Percentiles rank a stretch among this genome's conserved stretches.
Evolutionary conservation across 1,140 invertebrate genomes (phyloP).

Genomic region (Drosophila kohkoa): DNA sequence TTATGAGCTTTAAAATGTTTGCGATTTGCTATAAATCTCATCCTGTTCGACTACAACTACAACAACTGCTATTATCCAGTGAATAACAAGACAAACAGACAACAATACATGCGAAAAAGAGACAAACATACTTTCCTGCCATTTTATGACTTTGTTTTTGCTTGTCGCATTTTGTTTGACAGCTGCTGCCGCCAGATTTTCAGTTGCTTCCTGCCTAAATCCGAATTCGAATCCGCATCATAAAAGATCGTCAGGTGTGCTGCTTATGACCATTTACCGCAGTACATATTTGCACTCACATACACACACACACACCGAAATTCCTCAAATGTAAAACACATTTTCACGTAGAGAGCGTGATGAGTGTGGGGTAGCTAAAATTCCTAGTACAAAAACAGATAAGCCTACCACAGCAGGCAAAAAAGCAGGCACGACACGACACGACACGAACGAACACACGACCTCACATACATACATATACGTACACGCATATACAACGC

Average conservation of each 20-base stretch:
- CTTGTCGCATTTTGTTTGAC: constrained; percentile 27
- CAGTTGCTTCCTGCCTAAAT: constrained; percentile 31
- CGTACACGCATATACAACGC: constrained; percentile 17
- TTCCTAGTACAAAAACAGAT: constrained; percentile 70
- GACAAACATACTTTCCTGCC: constrained; percentile 36
- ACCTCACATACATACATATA: constrained; percentile 1
- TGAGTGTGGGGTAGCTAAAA: constrained; percentile 44
- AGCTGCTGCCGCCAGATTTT: constrained; percentile 36
- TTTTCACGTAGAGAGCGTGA: constrained; percentile 23
- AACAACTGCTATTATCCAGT: constrained; percentile 23
- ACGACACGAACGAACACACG: constrained; percentile 47
- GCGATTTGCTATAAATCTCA: constrained; percentile 40
- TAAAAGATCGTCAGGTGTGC: constrained; percentile 37
- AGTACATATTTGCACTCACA: neutral
- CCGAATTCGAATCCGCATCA: neutral
- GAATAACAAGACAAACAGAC: constrained; percentile 5
- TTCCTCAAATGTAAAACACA: constrained; percentile 13
- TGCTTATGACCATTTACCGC: constrained; percentile 1
- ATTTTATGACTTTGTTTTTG: constrained; percentile 48
- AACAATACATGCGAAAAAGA: constrained; percentile 17
- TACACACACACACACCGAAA: neutral
- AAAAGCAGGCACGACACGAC: constrained; percentile 58
- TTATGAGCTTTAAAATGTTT: constrained; percentile 34
- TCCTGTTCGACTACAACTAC: constrained; percentile 31
- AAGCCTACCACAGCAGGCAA: constrained; percentile 48